Evolutionary conservation across 2,888 invertebrate species (phyloP).

Genomic region (Danaus chrysippus): DNA sequence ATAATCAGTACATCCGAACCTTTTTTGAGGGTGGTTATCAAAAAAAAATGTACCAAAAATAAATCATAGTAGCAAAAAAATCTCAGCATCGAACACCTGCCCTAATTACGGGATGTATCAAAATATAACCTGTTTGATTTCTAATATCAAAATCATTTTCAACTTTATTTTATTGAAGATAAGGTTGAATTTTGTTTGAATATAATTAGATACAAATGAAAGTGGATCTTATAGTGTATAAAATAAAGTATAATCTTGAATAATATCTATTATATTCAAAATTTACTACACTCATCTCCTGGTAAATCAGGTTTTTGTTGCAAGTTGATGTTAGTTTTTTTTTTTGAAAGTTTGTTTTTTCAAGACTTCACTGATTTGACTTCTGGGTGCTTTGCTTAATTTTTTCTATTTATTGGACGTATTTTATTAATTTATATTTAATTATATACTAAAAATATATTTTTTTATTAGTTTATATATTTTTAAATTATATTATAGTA

Average conservation of each 20-base stretch:
- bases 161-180: neutral
- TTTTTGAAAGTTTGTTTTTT: slow-evolving; percentile 1
- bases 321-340: slow-evolving; percentile 23
- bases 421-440: neutral
- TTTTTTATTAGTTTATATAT: neutral
- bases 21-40: neutral
- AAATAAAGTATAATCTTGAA: no score
- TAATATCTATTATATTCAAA: no score
- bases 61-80: slow-evolving; percentile 26
- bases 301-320: slow-evolving; percentile 31
- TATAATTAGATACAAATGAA: slow-evolving; percentile 5
- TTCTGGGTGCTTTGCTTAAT: neutral
- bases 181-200: slow-evolving; percentile 15
- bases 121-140: slow-evolving; percentile 24
- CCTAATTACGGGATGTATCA: slow-evolving; percentile 34
- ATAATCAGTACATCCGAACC: neutral
- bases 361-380: slow-evolving; percentile 3
- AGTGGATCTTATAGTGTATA: no score
- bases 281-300: slow-evolving; percentile 24
- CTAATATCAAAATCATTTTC: neutral
- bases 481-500: neutral
- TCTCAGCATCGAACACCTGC: slow-evolving; percentile 34
- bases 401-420: neutral
- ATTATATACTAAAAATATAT: neutral
- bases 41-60: slow-evolving; percentile 12